A percentile compares a stretch with the other conserved stretches of the same genome.
Conservation (phyloP, 2,888 invertebrate species). For the Melipona bicolor region DNA sequence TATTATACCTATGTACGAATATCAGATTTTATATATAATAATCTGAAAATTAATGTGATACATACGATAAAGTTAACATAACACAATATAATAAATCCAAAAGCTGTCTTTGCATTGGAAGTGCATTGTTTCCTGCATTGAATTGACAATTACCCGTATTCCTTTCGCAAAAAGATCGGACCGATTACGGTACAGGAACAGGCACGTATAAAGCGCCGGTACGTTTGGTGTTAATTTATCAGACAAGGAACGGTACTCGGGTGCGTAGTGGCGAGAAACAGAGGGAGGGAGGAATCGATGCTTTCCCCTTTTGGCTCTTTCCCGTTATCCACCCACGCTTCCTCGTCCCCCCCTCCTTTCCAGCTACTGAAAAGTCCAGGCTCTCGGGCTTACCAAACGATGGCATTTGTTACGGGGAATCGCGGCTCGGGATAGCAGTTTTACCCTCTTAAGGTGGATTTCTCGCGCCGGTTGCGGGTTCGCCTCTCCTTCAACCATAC, state of each 20-base stretch:
- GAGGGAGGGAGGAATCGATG: conserved; percentile 14
- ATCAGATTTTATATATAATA: too few relatives aligned
- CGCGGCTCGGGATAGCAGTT: conserved; percentile 74
- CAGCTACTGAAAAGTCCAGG: conserved; percentile 45
- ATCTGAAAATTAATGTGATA: too few relatives aligned
- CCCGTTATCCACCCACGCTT: conserved; percentile 62
- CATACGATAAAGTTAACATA: too few relatives aligned
- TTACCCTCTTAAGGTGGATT: conserved; percentile 54
- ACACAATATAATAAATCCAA: too few relatives aligned
- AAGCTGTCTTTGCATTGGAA: too few relatives aligned
- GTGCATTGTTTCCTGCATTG: too few relatives aligned
- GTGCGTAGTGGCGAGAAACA: background rate
- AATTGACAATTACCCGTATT: too few relatives aligned
- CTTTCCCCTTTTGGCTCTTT: conserved; percentile 44
- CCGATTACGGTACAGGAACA: too few relatives aligned
- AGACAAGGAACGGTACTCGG: background rate
- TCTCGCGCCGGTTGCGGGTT: conserved; percentile 54
- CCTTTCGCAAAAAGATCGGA: too few relatives aligned
- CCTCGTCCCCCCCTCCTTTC: conserved; percentile 28
- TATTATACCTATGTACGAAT: too few relatives aligned
- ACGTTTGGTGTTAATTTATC: conserved; percentile 18
- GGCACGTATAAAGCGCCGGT: too few relatives aligned
- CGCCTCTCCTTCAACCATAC: conserved; percentile 40
- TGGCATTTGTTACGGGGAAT: conserved; percentile 76
- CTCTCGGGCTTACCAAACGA: conserved; percentile 69